A percentile compares a stretch with the other conserved stretches of the same genome.
Conservation (phyloP, 1,140 invertebrate genomes). For the Tetragnatha versicolor region DNA sequence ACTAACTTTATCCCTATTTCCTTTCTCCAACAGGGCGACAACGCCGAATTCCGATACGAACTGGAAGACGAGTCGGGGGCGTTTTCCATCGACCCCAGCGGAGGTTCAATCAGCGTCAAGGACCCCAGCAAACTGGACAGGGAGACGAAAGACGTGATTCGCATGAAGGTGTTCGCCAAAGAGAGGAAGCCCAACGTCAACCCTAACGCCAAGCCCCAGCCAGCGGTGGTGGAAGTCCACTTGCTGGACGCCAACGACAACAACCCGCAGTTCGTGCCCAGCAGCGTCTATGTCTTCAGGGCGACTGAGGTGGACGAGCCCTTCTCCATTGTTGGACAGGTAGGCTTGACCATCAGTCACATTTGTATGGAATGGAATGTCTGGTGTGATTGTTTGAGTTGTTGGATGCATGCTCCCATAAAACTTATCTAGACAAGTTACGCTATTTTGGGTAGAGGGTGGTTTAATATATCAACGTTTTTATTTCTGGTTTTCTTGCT, state of each 20-base stretch:
- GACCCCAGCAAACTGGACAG: conserved; percentile 79
- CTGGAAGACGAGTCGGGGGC: conserved; percentile 77
- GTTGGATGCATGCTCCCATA: too few species aligned
- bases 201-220: conserved; percentile 54
- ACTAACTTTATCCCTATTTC: background rate
- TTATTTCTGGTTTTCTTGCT: too few species aligned
- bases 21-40: conserved; percentile 70
- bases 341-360: conserved; percentile 25
- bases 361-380: too few species aligned
- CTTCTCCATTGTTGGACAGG: conserved; percentile 58
- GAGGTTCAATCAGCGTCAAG: conserved; percentile 84
- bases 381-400: too few species aligned
- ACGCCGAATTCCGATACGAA: conserved; percentile 82
- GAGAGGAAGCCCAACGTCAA: conserved; percentile 60
- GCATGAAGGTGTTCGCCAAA: conserved; percentile 57
- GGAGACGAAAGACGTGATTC: conserved; percentile 69
- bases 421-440: too few species aligned
- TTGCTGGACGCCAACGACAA: conserved; percentile 87
- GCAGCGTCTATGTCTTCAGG: conserved; percentile 73
- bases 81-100: conserved; percentile 78
- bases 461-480: too few species aligned
- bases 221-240: conserved; percentile 68
- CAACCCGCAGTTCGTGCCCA: conserved; percentile 81
- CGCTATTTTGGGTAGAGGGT: too few species aligned
- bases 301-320: conserved; percentile 60